A percentile compares a stretch with the other conserved stretches of the same genome.
Conservation (phyloP, 2,113 vertebrate species). For the Onychostruthus taczanowskii region DNA sequence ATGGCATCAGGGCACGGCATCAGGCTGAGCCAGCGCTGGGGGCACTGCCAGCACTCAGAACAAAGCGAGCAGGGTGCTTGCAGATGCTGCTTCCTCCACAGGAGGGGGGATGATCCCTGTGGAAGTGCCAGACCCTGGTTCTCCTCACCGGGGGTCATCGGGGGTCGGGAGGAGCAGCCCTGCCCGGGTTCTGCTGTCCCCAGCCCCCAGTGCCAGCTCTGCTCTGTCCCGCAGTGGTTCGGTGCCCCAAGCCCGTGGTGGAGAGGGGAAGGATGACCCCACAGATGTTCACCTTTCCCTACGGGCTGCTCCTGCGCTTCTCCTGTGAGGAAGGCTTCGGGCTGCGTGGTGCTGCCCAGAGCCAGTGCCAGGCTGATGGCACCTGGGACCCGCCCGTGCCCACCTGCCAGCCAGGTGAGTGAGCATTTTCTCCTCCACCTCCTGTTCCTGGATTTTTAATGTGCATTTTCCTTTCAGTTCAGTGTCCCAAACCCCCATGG, state of each 20-base stretch:
- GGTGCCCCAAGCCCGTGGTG: constrained; percentile 54
- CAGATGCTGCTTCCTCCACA: background rate
- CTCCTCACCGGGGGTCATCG: accelerated
- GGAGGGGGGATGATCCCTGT: background rate
- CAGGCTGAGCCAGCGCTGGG: background rate
- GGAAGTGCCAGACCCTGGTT: background rate
- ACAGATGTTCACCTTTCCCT: background rate
- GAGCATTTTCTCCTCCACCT: background rate
- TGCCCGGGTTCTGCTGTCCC: background rate
- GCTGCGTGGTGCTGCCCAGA: constrained; percentile 24
- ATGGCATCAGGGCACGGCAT: background rate
- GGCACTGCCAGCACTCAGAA: background rate
- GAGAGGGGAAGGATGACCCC: background rate
- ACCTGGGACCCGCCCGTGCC: constrained; percentile 50
- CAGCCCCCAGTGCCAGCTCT: accelerated
- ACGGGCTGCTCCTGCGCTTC: background rate
- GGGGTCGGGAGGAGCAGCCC: background rate
- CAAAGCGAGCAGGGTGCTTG: background rate
- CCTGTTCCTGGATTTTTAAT: background rate
- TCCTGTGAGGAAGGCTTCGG: background rate
- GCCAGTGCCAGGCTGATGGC: constrained; percentile 14
- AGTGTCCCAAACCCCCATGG: accelerated
- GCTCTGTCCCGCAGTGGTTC: constrained; percentile 33
- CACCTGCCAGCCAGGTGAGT: constrained; percentile 58
- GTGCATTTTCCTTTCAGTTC: background rate